These are phyloP conservation scores for Sepioteuthis lessoniana DNA, from an alignment of 2,888 invertebrate genomes.

Conservation along the genomic window DNA sequence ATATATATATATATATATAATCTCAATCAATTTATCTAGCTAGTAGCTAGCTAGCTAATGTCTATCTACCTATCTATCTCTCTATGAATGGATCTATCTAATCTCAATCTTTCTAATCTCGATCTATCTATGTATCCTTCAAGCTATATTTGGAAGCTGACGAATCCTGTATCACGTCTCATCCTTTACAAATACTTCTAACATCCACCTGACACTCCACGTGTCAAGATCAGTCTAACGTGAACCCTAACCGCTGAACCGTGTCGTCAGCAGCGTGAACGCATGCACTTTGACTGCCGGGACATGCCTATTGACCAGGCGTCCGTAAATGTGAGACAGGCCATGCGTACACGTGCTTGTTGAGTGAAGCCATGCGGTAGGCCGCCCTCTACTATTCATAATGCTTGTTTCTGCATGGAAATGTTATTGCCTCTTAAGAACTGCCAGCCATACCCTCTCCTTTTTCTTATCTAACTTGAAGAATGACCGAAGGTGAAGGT, in stretches of 20 bases:
- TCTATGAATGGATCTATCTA: too few species aligned
- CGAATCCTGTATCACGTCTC: not conserved
- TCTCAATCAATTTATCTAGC: too few species aligned
- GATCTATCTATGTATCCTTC: too few species aligned
- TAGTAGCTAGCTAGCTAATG: too few species aligned
- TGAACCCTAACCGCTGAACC: not conserved
- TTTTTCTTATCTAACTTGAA: not conserved
- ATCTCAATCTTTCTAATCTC: too few species aligned
- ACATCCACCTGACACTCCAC: not conserved
- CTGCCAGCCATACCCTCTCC: not conserved
- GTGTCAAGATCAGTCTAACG: not conserved
- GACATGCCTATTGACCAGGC: conserved; percentile 20
- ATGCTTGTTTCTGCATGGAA: conserved; percentile 6
- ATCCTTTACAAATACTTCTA: not conserved
- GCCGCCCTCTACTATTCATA: not conserved
- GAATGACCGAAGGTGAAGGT: not conserved
- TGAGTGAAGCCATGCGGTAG: conserved; percentile 18
- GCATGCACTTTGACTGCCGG: conserved; percentile 13
- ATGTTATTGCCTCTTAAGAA: not conserved
- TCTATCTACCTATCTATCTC: too few species aligned
- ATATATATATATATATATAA: too few species aligned
- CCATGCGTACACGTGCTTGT: not conserved
- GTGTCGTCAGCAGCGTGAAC: not conserved
- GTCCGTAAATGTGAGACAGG: not conserved
- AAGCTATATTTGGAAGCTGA: not conserved